Conservation (phyloP, 1,140 invertebrate genomes). For the Rhizoglyphus robini region DNA sequence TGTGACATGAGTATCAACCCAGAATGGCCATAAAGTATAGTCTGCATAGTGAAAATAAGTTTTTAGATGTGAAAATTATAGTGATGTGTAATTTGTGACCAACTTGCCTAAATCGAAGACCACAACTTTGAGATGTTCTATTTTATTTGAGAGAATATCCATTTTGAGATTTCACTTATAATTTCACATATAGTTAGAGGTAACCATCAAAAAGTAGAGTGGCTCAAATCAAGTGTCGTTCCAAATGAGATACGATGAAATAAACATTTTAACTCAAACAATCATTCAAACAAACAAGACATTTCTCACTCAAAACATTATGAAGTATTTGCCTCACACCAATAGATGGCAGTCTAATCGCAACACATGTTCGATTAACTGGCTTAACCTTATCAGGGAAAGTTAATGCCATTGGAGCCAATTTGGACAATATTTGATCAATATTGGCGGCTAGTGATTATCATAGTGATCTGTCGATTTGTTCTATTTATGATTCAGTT, state of each 20-base stretch:
- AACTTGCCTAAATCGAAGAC: conserved; percentile 19
- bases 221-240: neutral
- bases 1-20: conserved; percentile 20
- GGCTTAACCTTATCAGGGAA: no score
- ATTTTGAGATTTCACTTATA: neutral
- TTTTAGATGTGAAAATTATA: neutral
- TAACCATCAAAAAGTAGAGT: neutral
- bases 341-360: no score
- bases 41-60: conserved; percentile 1
- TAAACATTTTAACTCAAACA: neutral
- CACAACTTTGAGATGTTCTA: conserved; percentile 17
- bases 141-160: neutral
- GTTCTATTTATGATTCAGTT: no score
- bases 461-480: no score
- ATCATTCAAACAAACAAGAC: neutral
- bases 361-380: no score
- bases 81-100: neutral
- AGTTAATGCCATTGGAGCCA: no score
- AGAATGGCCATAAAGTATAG: conserved; percentile 23
- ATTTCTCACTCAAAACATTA: neutral
- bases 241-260: neutral
- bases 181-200: neutral
- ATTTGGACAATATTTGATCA: no score
- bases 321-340: no score
- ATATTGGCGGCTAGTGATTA: no score